phyloP scores from a whole-genome alignment of 2,888 invertebrate species.

The Habrosyne pyritoides region DNA sequence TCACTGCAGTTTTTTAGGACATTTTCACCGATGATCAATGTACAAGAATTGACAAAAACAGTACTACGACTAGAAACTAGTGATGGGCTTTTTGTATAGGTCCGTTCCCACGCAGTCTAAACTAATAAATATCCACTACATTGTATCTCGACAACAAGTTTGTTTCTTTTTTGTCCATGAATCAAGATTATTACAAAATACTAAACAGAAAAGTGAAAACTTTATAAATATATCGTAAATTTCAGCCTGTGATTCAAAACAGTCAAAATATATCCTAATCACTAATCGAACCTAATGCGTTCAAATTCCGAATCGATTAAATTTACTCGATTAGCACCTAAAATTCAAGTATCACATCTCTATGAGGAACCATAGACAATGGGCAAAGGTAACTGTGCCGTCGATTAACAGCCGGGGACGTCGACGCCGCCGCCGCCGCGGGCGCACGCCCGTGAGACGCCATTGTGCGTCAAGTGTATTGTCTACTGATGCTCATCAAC shows the following conservation, averaged over 20 bases:
- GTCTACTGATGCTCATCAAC: conserved; percentile 5
- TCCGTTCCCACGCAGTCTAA: background rate
- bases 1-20: conserved; percentile 41
- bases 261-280: background rate
- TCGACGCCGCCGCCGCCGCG: conserved; percentile 11
- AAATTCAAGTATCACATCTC: background rate
- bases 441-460: conserved; percentile 27
- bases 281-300: background rate
- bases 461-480: conserved; percentile 17
- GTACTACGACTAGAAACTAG: conserved; percentile 37
- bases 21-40: conserved; percentile 61
- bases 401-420: conserved; percentile 30
- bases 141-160: background rate
- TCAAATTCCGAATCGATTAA: background rate
- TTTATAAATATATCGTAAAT: no score
- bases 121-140: background rate
- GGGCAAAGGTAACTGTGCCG: conserved; percentile 45
- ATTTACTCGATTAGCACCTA: background rate
- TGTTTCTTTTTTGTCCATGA: background rate
- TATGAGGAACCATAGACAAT: conserved; percentile 38
- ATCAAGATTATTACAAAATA: background rate
- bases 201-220: background rate
- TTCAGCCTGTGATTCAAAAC: no score
- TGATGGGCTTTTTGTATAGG: conserved; percentile 39
- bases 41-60: conserved; percentile 60